phyloP scores from a whole-genome alignment of 2,797 vertebrate genomes.

The Aldrovandia affinis region DNA sequence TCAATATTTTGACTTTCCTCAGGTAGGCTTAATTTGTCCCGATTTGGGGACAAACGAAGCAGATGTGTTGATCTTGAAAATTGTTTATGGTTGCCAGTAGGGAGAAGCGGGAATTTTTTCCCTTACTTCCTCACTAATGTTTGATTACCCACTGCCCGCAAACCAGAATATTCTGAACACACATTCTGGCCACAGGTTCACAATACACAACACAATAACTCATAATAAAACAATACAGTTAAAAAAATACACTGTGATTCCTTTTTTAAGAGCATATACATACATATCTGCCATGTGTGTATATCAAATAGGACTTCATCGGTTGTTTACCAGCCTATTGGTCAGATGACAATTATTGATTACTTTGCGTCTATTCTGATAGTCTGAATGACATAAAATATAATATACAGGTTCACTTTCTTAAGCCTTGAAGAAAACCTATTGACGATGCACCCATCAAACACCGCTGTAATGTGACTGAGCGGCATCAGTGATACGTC shows the following conservation, averaged over 20 bases:
- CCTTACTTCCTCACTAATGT: too few species aligned
- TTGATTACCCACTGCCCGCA: too few species aligned
- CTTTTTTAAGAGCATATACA: neutral
- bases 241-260: too few species aligned
- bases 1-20: too few species aligned
- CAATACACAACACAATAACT: neutral
- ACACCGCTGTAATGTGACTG: conserved; percentile 11
- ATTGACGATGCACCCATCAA: neutral
- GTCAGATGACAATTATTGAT: conserved; percentile 52
- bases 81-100: too few species aligned
- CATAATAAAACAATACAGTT: neutral
- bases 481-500: conserved; percentile 26
- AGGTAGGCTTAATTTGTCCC: too few species aligned
- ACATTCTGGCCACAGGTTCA: too few species aligned
- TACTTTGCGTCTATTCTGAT: conserved; percentile 30
- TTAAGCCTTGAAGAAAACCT: conserved; percentile 14
- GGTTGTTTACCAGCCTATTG: conserved; percentile 19
- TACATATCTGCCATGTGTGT: neutral
- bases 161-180: too few species aligned
- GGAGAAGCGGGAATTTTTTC: too few species aligned
- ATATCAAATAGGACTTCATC: neutral
- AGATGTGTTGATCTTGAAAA: too few species aligned
- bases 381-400: conserved; percentile 28
- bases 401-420: conserved; percentile 1
- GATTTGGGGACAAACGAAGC: too few species aligned